phyloP scores from a whole-genome alignment of 30 jellyfish, hydroid and myxozoan genomes.

The Aurelia sp. region DNA sequence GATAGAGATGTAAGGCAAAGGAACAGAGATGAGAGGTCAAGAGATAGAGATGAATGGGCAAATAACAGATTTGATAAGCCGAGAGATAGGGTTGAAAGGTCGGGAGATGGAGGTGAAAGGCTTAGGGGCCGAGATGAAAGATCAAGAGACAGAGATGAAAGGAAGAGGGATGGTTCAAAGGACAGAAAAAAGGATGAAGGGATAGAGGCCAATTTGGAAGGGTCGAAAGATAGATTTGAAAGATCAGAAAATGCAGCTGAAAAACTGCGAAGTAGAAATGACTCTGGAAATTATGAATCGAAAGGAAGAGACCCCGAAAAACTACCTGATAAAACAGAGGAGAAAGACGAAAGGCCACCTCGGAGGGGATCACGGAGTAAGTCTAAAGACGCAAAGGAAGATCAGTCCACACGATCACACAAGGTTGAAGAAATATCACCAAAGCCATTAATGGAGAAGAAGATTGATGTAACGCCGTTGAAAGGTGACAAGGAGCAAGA shows the following conservation, averaged over 20 bases:
- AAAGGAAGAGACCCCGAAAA: too few species aligned
- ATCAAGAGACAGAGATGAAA: not conserved
- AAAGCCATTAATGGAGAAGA: constrained; percentile 27
- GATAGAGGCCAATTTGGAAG: too few species aligned
- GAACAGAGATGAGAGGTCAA: not conserved
- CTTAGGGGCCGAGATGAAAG: not conserved
- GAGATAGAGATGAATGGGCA: constrained; percentile 1
- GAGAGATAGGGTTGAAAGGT: not conserved
- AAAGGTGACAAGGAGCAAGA: not conserved
- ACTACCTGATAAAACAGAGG: too few species aligned
- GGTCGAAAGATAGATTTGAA: not conserved
- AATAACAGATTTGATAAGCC: not conserved
- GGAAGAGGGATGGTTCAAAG: constrained; percentile 5
- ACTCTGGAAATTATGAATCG: too few species aligned
- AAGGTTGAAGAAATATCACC: constrained; percentile 1
- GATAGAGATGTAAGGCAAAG: not conserved
- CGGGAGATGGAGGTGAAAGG: constrained; percentile 8
- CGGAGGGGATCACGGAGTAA: too few species aligned
- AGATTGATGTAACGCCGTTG: not conserved
- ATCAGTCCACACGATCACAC: too few species aligned
- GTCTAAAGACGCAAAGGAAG: too few species aligned
- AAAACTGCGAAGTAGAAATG: too few species aligned
- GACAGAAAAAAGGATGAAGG: not conserved
- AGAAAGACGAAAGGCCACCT: too few species aligned
- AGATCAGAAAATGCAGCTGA: not conserved